A percentile compares a stretch with the other conserved stretches of the same genome.
Evolutionary conservation across 2,113 vertebrate species (phyloP).

Genomic region (Psilopogon haemacephalus): DNA sequence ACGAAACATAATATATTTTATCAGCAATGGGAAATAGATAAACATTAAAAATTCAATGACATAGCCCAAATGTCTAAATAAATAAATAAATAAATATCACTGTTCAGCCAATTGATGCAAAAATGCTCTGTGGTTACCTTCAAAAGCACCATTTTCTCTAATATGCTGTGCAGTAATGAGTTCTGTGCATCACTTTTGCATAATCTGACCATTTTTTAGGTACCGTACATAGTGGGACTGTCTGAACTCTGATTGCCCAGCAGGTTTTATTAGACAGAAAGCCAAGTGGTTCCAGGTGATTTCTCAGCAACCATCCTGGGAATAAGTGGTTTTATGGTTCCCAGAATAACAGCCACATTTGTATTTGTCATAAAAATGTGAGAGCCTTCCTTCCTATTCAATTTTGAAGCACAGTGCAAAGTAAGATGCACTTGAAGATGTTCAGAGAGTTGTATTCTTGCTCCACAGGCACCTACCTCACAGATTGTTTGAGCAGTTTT

Average conservation of each 20-base stretch:
- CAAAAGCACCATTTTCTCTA: background rate
- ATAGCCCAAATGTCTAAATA: background rate
- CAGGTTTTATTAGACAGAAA: slow-evolving; percentile 7
- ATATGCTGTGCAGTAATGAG: background rate
- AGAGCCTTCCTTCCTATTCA: background rate
- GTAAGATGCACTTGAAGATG: background rate
- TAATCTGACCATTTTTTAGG: background rate
- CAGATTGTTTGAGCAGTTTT: background rate
- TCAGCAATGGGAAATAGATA: background rate
- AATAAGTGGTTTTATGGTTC: background rate
- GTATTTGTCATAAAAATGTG: background rate
- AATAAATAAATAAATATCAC: background rate
- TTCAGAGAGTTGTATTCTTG: background rate
- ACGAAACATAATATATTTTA: slow-evolving; percentile 14
- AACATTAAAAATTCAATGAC: slow-evolving; percentile 24
- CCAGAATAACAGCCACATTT: background rate
- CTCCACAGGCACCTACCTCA: background rate
- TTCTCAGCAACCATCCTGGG: background rate
- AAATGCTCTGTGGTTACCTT: background rate
- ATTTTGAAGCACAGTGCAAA: background rate
- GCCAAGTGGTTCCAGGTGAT: background rate
- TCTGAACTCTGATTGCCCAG: background rate
- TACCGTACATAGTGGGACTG: background rate
- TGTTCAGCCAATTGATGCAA: background rate
- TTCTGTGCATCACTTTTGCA: background rate